Evolutionary conservation across 2,113 vertebrate species (phyloP).

Genomic region (Mohoua ochrocephala): DNA sequence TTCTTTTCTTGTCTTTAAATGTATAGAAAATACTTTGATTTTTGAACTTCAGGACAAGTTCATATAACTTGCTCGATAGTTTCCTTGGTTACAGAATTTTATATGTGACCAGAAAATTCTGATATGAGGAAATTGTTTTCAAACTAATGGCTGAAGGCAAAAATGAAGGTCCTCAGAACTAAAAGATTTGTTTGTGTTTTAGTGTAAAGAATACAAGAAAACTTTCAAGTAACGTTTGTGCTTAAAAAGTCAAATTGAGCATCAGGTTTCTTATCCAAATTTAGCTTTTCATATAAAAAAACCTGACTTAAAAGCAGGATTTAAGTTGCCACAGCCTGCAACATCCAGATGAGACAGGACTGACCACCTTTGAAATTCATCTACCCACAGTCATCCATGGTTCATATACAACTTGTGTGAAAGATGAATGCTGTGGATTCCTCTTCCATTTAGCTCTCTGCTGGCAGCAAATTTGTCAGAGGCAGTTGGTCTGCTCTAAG

Average conservation of each 20-base stretch:
- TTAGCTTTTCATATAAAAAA: constrained; percentile 22
- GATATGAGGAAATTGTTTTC: background rate
- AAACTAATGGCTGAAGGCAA: background rate
- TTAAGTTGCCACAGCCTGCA: background rate
- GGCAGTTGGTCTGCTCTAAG: constrained; percentile 37
- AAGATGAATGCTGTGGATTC: background rate
- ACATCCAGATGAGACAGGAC: background rate
- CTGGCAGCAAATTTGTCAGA: background rate
- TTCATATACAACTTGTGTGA: background rate
- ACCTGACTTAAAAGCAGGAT: constrained; percentile 20
- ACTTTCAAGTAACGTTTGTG: background rate
- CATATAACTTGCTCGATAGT: background rate
- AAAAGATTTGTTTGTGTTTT: background rate
- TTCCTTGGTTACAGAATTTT: background rate
- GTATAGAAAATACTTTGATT: background rate
- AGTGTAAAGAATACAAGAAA: background rate
- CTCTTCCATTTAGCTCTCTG: background rate
- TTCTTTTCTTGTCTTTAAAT: background rate
- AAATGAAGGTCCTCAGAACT: background rate
- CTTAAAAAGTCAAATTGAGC: background rate
- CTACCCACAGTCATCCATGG: background rate
- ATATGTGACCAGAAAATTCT: background rate
- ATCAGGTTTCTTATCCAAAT: background rate
- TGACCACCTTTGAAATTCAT: constrained; percentile 6
- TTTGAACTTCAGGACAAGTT: background rate